phyloP scores from a whole-genome alignment of 2,888 invertebrate species.

The Meandrusa payeni region DNA sequence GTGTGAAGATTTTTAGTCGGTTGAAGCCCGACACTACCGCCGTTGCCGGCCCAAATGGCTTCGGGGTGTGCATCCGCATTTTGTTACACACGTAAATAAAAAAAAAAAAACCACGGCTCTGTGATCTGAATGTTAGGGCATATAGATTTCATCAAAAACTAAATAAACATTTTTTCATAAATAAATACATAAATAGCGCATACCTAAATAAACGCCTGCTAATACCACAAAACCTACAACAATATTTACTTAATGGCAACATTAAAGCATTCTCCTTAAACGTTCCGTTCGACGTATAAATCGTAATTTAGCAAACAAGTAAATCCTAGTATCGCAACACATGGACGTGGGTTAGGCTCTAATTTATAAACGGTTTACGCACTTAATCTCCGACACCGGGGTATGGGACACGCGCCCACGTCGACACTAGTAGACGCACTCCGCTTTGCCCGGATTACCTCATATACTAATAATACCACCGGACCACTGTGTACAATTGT shows the following conservation, averaged over 20 bases:
- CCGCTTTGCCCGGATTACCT: conserved; percentile 14
- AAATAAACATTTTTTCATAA: no score
- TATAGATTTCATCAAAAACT: no score
- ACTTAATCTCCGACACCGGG: conserved; percentile 46
- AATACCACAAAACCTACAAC: background rate
- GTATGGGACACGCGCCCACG: conserved; percentile 44
- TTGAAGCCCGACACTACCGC: no score
- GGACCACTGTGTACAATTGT: background rate
- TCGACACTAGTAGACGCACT: conserved; percentile 15
- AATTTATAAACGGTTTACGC: conserved; percentile 48
- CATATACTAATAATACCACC: conserved; percentile 7
- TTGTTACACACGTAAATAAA: no score
- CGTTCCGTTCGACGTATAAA: conserved; percentile 28
- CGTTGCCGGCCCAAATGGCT: no score
- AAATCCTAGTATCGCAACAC: conserved; percentile 41
- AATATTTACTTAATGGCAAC: conserved; percentile 11
- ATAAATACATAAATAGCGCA: no score
- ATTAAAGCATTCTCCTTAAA: conserved; percentile 24
- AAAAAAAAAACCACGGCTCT: no score
- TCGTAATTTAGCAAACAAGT: conserved; percentile 38
- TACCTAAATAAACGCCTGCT: no score
- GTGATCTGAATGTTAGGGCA: no score
- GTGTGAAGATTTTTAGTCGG: no score
- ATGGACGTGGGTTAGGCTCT: conserved; percentile 39
- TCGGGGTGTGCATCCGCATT: no score